phyloP scores from a whole-genome alignment of 2,113 vertebrate genomes.

The Canis aureus region DNA sequence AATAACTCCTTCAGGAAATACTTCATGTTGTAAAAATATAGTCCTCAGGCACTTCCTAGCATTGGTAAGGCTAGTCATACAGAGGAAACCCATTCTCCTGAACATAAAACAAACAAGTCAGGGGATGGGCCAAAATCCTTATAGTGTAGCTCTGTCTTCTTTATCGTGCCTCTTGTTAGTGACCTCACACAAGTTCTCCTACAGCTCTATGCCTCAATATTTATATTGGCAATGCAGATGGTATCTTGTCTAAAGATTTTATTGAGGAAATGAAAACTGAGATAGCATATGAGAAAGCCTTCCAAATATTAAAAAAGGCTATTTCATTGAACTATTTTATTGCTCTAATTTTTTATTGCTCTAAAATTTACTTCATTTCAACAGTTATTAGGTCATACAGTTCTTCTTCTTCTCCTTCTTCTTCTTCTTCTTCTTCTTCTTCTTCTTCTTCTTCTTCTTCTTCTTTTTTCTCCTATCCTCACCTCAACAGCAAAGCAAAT shows the following conservation, averaged over 20 bases:
- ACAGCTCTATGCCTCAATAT: neutral
- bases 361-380: neutral
- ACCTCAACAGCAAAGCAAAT: slow-evolving; percentile 30
- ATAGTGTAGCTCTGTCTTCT: neutral
- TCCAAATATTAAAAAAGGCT: neutral
- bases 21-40: neutral
- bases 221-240: neutral
- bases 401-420: neutral
- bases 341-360: neutral
- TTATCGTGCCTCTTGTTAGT: neutral
- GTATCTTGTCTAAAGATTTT: slow-evolving; percentile 51
- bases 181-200: neutral
- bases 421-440: neutral
- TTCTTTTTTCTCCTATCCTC: neutral
- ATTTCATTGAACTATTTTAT: slow-evolving; percentile 17
- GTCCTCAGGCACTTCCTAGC: neutral
- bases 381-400: neutral
- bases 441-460: neutral
- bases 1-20: neutral
- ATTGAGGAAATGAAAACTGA: neutral
- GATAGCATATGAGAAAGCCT: neutral
- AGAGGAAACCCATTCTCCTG: neutral
- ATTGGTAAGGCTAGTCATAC: neutral
- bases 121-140: neutral
- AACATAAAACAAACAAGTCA: neutral